Percentiles rank a stretch among this genome's conserved stretches.
Conservation (phyloP, 2,888 invertebrate species). For the Erebia palarica region DNA sequence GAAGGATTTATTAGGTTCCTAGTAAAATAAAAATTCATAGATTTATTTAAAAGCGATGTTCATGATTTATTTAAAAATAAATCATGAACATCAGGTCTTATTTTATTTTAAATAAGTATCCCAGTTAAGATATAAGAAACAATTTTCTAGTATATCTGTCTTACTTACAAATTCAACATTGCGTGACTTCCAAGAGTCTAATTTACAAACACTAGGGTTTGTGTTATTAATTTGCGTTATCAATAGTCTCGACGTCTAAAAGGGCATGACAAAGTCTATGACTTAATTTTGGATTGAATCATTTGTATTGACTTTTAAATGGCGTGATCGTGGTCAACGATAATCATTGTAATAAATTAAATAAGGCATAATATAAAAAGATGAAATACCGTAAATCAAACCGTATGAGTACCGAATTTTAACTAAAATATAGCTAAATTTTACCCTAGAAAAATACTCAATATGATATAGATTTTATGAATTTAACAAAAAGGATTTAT, state of each 20-base stretch:
- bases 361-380: background rate
- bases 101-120: too few species aligned
- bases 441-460: too few species aligned
- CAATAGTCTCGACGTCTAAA: background rate
- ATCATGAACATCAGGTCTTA: too few species aligned
- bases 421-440: background rate
- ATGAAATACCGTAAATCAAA: background rate
- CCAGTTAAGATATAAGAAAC: background rate
- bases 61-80: too few species aligned
- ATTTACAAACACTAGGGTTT: conserved; percentile 6
- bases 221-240: conserved; percentile 22
- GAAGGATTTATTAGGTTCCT: too few species aligned
- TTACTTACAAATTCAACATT: conserved; percentile 1
- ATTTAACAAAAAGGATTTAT: too few species aligned
- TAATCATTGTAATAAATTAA: background rate
- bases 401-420: background rate
- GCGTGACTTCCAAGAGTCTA: background rate
- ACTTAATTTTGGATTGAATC: conserved; percentile 19
- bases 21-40: too few species aligned
- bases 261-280: conserved; percentile 10
- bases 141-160: too few species aligned
- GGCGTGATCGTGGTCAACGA: conserved; percentile 16
- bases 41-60: too few species aligned
- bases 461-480: too few species aligned
- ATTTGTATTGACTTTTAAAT: conserved; percentile 24